Conservation (phyloP, 2,797 vertebrate species). For the Brachyalestes nurse region DNA sequence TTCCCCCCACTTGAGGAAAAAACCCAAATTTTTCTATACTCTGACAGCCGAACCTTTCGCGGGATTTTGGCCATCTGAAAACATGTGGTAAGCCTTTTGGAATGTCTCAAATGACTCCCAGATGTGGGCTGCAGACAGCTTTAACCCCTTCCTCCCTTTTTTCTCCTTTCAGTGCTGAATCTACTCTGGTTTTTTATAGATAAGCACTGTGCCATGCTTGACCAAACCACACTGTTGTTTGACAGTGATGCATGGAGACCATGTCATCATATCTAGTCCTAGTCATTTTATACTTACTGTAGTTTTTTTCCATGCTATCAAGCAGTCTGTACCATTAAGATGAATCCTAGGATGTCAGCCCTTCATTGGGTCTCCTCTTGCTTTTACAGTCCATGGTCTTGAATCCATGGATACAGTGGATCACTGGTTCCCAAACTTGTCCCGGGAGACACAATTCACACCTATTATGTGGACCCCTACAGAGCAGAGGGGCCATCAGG, state of each 20-base stretch:
- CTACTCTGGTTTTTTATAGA: background rate
- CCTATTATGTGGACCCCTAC: too few species aligned
- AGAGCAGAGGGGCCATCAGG: too few species aligned
- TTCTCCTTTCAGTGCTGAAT: background rate
- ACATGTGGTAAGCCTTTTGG: slow-evolving; percentile 87
- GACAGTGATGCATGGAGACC: background rate
- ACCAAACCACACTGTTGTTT: background rate
- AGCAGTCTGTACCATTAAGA: background rate
- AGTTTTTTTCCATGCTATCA: background rate
- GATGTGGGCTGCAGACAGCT: slow-evolving; percentile 82
- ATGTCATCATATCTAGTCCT: background rate
- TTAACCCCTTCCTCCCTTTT: slow-evolving; percentile 76
- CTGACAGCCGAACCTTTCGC: slow-evolving; percentile 81
- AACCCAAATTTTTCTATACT: slow-evolving; percentile 72
- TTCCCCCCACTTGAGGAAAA: slow-evolving; percentile 60
- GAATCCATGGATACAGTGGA: background rate
- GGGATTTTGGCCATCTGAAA: slow-evolving; percentile 85
- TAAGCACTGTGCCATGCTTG: background rate
- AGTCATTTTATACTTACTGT: background rate
- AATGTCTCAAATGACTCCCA: slow-evolving; percentile 87
- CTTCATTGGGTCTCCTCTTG: background rate
- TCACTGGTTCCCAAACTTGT: too few species aligned
- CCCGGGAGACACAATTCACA: too few species aligned
- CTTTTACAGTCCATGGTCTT: background rate
- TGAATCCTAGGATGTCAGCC: background rate